Conservation (phyloP, 2,797 vertebrate genomes). For the Schizothorax lantsangensis region DNA sequence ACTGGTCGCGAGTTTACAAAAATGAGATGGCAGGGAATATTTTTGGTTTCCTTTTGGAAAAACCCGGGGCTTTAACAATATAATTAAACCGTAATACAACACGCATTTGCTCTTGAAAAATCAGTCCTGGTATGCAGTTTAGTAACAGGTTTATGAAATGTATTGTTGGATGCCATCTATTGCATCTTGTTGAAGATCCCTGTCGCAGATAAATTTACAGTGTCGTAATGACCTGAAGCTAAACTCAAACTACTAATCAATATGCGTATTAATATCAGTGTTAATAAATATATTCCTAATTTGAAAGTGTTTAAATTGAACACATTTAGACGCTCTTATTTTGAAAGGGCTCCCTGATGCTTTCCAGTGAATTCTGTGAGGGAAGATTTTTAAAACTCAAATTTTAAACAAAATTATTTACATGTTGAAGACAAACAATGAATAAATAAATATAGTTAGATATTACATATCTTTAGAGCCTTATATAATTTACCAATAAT, state of each 20-base stretch:
- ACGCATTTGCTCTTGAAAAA: background rate
- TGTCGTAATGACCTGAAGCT: background rate
- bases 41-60: background rate
- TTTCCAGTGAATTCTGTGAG: background rate
- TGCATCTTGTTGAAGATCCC: background rate
- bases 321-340: slow-evolving; percentile 6
- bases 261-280: background rate
- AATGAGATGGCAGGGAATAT: background rate
- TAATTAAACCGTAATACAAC: background rate
- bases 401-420: background rate
- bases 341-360: background rate
- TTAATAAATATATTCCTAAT: background rate
- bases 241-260: background rate
- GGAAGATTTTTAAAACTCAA: background rate
- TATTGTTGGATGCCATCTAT: slow-evolving; percentile 5
- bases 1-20: slow-evolving; percentile 40
- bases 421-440: too few species aligned
- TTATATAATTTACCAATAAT: background rate
- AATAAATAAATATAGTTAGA: background rate
- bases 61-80: background rate
- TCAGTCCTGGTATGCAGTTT: background rate
- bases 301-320: background rate
- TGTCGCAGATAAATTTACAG: background rate
- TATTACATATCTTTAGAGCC: background rate
- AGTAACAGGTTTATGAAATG: background rate